Conservation (phyloP, 1,140 invertebrate genomes). For the Stenopsyche tienmushanensis region DNA sequence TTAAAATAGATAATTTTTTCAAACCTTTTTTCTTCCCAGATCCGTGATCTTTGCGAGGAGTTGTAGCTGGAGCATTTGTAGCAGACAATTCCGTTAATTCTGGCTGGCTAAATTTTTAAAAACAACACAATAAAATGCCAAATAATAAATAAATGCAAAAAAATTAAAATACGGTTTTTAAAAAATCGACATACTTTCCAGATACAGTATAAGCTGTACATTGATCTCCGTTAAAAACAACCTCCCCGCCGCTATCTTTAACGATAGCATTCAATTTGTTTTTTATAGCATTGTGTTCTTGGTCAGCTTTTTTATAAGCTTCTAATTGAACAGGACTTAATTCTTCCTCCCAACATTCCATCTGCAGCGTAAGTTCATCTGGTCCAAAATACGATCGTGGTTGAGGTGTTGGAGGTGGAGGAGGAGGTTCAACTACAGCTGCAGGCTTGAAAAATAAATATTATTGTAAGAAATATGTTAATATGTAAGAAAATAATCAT, state of each 20-base stretch:
- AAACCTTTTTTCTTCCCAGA: slow-evolving; percentile 11
- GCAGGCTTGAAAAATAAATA: not conserved
- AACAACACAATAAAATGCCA: not conserved
- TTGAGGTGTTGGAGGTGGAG: not conserved
- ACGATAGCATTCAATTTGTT: slow-evolving; percentile 58
- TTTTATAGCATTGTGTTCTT: slow-evolving; percentile 62
- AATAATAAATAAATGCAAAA: too few species aligned
- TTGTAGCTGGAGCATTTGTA: slow-evolving; percentile 24
- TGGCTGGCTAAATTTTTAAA: slow-evolving; percentile 10
- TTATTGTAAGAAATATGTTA: not conserved
- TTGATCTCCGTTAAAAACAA: slow-evolving; percentile 61
- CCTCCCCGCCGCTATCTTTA: slow-evolving; percentile 60
- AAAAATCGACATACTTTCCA: slow-evolving; percentile 51
- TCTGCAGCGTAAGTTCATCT: slow-evolving; percentile 59
- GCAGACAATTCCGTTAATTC: slow-evolving; percentile 33
- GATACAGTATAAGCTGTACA: slow-evolving; percentile 60
- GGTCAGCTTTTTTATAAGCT: slow-evolving; percentile 57
- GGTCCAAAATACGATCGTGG: slow-evolving; percentile 49
- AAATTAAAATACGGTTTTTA: not conserved
- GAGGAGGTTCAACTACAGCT: not conserved
- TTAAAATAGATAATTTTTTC: not conserved
- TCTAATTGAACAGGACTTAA: slow-evolving; percentile 62
- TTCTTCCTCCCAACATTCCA: slow-evolving; percentile 69
- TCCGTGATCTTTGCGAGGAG: not conserved
- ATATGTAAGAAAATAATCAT: not conserved